Percentiles rank a stretch among this genome's conserved stretches.
Conservation (phyloP, 2,888 invertebrate species). For the Coleophora deauratella region DNA sequence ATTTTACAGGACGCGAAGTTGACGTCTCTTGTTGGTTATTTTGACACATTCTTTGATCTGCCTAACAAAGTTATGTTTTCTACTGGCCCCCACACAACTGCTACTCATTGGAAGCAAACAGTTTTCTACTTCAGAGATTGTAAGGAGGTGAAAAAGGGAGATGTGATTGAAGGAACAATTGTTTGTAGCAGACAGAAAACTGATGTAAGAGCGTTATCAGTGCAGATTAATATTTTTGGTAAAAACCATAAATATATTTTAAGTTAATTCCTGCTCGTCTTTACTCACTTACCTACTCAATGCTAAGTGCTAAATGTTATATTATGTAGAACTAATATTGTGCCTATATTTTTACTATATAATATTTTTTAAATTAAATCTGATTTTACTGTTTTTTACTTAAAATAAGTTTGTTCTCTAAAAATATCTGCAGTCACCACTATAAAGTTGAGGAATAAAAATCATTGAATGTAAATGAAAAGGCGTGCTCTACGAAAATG, state of each 20-base stretch:
- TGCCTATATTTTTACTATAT: too few species aligned
- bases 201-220: conserved; percentile 82
- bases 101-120: conserved; percentile 97
- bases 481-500: conserved; percentile 58
- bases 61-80: conserved; percentile 79
- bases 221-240: conserved; percentile 78
- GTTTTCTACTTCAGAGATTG: conserved; percentile 87
- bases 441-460: too few species aligned
- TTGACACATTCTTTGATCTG: conserved; percentile 90
- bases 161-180: conserved; percentile 77
- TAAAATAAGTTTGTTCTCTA: too few species aligned
- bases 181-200: conserved; percentile 81
- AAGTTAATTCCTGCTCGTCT: conserved; percentile 48
- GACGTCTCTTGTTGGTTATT: conserved; percentile 91
- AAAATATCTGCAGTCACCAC: too few species aligned
- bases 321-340: too few species aligned
- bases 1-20: conserved; percentile 78
- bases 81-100: conserved; percentile 82
- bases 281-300: too few species aligned
- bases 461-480: conserved; percentile 19
- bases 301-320: conserved; percentile 1
- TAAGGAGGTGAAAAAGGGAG: conserved; percentile 80
- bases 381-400: too few species aligned
- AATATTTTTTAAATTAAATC: background rate
- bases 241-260: conserved; percentile 77